Evolutionary conservation across 2,113 vertebrate species (phyloP).

Genomic region (Agapornis roseicollis): DNA sequence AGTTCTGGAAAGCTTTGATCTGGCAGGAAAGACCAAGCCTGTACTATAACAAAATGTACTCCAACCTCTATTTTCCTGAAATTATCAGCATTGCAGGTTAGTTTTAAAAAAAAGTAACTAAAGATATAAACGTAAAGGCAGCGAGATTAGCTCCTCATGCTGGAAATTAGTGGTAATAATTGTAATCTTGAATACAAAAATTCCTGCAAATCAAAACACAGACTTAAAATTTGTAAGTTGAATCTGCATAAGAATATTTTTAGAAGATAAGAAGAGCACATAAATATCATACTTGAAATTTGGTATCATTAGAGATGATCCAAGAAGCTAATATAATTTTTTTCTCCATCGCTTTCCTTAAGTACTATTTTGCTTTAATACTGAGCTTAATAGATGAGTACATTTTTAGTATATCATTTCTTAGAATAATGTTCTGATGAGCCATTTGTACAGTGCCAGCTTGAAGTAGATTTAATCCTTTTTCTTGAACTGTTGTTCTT

Average conservation of each 20-base stretch:
- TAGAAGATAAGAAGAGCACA: not conserved
- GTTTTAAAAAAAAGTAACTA: not conserved
- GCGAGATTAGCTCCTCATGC: not conserved
- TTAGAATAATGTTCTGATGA: slow-evolving; percentile 33
- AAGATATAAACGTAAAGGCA: not conserved
- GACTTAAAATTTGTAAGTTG: slow-evolving; percentile 25
- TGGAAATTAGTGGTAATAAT: not conserved
- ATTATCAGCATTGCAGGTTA: not conserved
- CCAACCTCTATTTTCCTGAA: not conserved
- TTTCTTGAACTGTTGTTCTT: slow-evolving; percentile 22
- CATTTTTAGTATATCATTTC: not conserved
- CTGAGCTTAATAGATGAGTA: slow-evolving; percentile 7
- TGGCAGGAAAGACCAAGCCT: not conserved
- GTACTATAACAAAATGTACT: not conserved
- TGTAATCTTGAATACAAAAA: slow-evolving; percentile 5
- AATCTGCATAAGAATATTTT: not conserved
- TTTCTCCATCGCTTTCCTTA: slow-evolving; percentile 17
- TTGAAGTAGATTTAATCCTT: slow-evolving; percentile 32
- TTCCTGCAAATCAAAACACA: slow-evolving; percentile 15
- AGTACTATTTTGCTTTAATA: slow-evolving; percentile 42
- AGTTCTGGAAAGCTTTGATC: not conserved
- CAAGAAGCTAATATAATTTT: slow-evolving; percentile 20
- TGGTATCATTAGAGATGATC: slow-evolving; percentile 2
- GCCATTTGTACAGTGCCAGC: not conserved
- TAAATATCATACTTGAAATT: not conserved